These are phyloP conservation scores for Polyommatus icarus DNA, from an alignment of 2,888 invertebrate species.

Conservation along the genomic window DNA sequence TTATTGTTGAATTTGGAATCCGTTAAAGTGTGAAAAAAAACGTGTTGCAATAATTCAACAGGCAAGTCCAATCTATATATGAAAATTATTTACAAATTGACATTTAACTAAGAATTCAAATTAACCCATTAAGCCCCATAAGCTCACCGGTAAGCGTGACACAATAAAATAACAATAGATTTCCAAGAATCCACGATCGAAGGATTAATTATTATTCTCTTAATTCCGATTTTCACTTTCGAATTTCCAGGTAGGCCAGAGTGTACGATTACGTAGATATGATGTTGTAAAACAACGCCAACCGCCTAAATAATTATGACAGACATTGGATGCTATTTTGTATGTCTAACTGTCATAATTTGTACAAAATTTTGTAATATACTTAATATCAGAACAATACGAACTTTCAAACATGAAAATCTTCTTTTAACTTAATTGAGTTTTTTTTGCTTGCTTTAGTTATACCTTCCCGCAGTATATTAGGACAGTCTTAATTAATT, in stretches of 20 bases:
- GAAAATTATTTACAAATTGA: no score
- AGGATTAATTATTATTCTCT: neutral
- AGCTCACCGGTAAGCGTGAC: no score
- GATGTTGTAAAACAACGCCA: neutral
- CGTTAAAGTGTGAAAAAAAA: no score
- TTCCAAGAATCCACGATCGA: no score
- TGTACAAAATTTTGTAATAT: neutral
- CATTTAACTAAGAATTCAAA: neutral
- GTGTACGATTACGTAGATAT: neutral
- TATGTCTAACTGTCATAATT: neutral
- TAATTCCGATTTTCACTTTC: neutral
- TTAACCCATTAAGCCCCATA: no score
- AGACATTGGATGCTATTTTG: no score
- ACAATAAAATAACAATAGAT: no score
- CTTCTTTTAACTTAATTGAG: neutral
- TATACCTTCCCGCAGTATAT: neutral
- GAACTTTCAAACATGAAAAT: no score
- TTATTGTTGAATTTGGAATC: no score
- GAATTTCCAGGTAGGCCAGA: neutral
- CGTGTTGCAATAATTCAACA: no score
- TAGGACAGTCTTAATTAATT: neutral
- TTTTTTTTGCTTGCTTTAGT: neutral
- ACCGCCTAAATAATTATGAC: neutral
- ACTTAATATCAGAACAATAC: no score
- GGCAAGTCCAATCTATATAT: no score